Conservation (phyloP, 2,888 invertebrate genomes). For the Pollenia angustigena region DNA sequence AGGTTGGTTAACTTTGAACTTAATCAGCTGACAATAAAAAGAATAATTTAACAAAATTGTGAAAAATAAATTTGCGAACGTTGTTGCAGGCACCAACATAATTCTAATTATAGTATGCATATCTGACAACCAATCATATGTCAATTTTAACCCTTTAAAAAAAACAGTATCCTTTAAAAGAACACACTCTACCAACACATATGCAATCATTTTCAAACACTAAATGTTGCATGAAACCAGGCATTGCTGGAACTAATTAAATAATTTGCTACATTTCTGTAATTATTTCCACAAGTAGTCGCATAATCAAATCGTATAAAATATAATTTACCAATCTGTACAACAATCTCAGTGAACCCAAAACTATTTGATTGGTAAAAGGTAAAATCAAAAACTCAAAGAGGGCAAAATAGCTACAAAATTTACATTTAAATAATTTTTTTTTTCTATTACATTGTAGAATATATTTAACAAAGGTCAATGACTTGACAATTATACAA, state of each 20-base stretch:
- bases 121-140: no score
- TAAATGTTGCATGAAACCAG: constrained; percentile 31
- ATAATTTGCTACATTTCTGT: constrained; percentile 1
- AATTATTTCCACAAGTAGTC: constrained; percentile 19
- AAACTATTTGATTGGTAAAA: neutral
- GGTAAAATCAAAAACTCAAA: neutral
- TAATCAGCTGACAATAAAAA: no score
- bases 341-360: neutral
- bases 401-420: neutral
- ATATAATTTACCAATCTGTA: constrained; percentile 1
- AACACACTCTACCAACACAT: neutral
- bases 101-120: no score
- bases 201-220: neutral
- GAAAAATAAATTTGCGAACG: no score
- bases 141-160: no score
- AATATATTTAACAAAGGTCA: constrained; percentile 23
- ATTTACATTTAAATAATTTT: neutral
- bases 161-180: no score
- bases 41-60: no score
- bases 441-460: neutral
- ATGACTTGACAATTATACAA: constrained; percentile 47
- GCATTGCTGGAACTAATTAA: constrained; percentile 26
- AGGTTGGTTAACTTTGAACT: no score
- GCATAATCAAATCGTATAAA: constrained; percentile 6
- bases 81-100: no score